Conservation (phyloP, 2,888 invertebrate genomes). For the Brachyopa scutellaris region DNA sequence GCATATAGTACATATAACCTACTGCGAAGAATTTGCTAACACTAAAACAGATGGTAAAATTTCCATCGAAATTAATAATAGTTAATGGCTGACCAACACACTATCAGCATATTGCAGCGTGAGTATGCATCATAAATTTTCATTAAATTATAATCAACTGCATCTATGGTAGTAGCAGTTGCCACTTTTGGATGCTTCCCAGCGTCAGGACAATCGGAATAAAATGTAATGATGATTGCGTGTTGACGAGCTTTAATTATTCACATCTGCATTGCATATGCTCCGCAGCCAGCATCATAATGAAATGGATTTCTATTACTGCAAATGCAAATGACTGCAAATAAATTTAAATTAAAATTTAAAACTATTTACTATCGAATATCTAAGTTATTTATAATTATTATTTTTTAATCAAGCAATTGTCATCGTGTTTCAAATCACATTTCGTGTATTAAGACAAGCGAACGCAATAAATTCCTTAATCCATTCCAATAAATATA, state of each 20-base stretch:
- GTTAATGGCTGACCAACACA: conserved; percentile 46
- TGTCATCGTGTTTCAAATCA: not conserved
- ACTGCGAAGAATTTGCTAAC: conserved; percentile 27
- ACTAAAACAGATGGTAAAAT: conserved; percentile 44
- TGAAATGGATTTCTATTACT: conserved; percentile 31
- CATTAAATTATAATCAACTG: conserved; percentile 61
- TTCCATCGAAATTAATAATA: conserved; percentile 54
- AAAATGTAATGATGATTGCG: conserved; percentile 68
- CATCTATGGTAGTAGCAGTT: conserved; percentile 21
- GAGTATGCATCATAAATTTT: conserved; percentile 48
- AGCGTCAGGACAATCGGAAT: conserved; percentile 52
- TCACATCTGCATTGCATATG: conserved; percentile 42
- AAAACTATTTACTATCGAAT: not conserved
- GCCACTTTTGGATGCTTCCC: conserved; percentile 52
- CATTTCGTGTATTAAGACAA: not conserved
- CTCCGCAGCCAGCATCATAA: conserved; percentile 39
- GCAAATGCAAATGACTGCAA: conserved; percentile 22
- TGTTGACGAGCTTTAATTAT: conserved; percentile 67
- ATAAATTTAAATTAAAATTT: conserved; percentile 43
- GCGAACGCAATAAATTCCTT: conserved; percentile 11
- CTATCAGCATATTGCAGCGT: conserved; percentile 8
- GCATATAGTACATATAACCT: conserved; percentile 1
- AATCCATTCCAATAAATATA: conserved; percentile 36
- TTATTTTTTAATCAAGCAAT: conserved; percentile 28
- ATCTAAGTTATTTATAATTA: not conserved